Evolutionary conservation across 64 coral and sea anemone species (phyloP), one percentile per base, ranked within the genome.

Genomic region (Platygyra sinensis): DNA sequence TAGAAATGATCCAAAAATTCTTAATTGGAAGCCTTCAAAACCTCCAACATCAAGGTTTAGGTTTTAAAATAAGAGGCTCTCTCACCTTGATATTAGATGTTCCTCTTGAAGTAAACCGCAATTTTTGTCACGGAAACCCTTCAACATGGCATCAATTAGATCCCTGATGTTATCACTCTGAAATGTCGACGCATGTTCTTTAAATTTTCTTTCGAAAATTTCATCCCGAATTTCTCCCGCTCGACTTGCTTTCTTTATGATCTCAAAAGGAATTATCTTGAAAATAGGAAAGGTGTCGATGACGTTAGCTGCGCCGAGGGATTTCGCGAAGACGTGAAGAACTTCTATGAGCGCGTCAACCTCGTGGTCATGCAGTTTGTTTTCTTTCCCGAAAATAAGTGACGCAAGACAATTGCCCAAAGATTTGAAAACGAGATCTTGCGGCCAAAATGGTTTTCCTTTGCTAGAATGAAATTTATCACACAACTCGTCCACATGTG

Each of bases 251-350:
- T 79, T 60, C 4, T 64, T 54, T 7, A 94, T 78, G 16, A 90
- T 73, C 25, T 61, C 60, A 51, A 91, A 81, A 3, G 93, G 76
- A 11, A 94, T 22, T 17, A 63, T 80, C 8, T 85, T 49, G 0
- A 94, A 31, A 72, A 94, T 13, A 0, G 93, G 93, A n/a, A 91
- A 91, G 1, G 93, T 75, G 19, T 94, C 93, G 22, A 94, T 30
- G 30, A 94, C 81, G 62, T 54, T 94, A 60, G 93, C 87, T 8
- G 93, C 93, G 0, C 77, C 83, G 0, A 94, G 74, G 14, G 77
- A 72, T 52, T 81, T 29, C 8, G 36, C 77, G 22, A 94, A 91
- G 55, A 84, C 72, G 0, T 80, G 27, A 2, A 91, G 62, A 0
- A 85, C 84, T 19, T 94, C 24, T 73, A 78, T 87, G 17, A 94